These are phyloP conservation scores for Neuroterus valhalla DNA, from an alignment of 1,140 invertebrate species.

Conservation along the genomic window DNA sequence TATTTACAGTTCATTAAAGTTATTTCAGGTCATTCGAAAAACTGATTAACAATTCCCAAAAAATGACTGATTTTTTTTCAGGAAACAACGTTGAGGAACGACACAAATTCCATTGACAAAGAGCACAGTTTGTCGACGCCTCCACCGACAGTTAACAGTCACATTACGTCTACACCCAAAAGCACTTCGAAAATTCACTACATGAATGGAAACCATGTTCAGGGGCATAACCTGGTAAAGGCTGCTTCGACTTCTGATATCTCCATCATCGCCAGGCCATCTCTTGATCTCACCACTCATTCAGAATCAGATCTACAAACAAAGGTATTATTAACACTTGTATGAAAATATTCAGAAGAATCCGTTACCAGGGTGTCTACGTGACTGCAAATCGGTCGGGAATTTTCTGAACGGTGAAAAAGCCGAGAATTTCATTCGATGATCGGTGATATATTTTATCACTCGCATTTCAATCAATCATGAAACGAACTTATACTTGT, in stretches of 20 bases:
- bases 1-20: too few species aligned
- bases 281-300: slow-evolving; percentile 46
- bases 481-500: too few species aligned
- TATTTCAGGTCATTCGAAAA: too few species aligned
- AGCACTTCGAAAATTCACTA: slow-evolving; percentile 38
- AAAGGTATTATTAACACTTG: slow-evolving; percentile 38
- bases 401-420: too few species aligned
- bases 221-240: slow-evolving; percentile 46
- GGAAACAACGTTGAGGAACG: slow-evolving; percentile 38
- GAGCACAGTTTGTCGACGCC: not conserved
- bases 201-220: slow-evolving; percentile 7
- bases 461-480: too few species aligned
- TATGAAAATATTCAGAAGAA: not conserved
- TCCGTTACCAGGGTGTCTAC: too few species aligned
- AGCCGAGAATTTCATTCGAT: too few species aligned
- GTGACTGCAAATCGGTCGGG: too few species aligned
- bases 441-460: too few species aligned
- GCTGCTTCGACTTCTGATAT: slow-evolving; percentile 57
- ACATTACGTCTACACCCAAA: slow-evolving; percentile 47
- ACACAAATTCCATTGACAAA: slow-evolving; percentile 26
- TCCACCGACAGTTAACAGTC: slow-evolving; percentile 37
- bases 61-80: slow-evolving; percentile 23
- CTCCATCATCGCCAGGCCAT: slow-evolving; percentile 42
- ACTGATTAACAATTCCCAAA: too few species aligned
- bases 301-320: slow-evolving; percentile 48